These are phyloP conservation scores for Motacilla alba DNA, from an alignment of 2,113 vertebrate genomes.

Conservation along the genomic window DNA sequence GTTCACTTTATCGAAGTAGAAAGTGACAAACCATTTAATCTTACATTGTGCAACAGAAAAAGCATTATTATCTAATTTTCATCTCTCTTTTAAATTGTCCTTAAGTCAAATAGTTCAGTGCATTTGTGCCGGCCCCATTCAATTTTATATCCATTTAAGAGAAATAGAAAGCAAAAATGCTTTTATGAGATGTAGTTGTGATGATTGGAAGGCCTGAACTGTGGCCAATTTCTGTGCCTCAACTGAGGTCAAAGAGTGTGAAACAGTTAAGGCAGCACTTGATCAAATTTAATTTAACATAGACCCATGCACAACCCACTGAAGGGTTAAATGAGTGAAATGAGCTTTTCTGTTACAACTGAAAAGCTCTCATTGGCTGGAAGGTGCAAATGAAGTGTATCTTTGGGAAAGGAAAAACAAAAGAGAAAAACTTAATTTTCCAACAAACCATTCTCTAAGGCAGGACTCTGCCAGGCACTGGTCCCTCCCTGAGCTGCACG, in stretches of 20 bases:
- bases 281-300: not conserved
- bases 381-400: not conserved
- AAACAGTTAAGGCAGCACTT: not conserved
- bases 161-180: not conserved
- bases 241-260: not conserved
- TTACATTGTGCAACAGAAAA: not conserved
- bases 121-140: not conserved
- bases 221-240: not conserved
- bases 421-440: not conserved
- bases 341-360: fast-evolving
- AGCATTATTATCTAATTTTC: not conserved
- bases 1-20: not conserved
- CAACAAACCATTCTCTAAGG: fast-evolving
- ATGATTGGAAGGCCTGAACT: not conserved
- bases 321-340: not conserved
- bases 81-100: not conserved
- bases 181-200: not conserved
- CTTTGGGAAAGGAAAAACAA: not conserved
- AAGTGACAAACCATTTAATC: not conserved
- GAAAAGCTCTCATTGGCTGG: not conserved
- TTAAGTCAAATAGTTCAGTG: not conserved
- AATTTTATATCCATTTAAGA: not conserved
- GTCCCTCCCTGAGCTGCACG: not conserved
- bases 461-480: not conserved
- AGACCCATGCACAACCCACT: not conserved